Percentiles rank a stretch among this genome's conserved stretches.
Conservation (phyloP, 2,797 vertebrate species). For the Picus viridis region DNA sequence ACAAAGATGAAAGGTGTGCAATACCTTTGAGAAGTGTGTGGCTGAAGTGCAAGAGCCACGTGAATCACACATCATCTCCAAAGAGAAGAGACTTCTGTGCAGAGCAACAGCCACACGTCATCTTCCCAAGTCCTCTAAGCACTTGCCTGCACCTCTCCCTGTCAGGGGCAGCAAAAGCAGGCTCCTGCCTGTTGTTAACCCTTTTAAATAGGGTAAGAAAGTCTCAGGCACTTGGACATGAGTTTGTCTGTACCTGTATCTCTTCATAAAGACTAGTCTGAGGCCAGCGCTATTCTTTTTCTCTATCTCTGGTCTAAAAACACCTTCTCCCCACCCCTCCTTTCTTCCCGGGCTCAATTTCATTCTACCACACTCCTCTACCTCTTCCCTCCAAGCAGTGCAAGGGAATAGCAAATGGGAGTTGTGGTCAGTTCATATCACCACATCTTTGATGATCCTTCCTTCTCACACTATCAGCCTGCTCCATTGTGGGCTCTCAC, state of each 20-base stretch:
- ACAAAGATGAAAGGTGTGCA: background rate
- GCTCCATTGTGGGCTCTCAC: background rate
- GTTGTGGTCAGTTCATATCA: too few relatives aligned
- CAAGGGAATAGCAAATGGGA: background rate
- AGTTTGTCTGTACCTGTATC: background rate
- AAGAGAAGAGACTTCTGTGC: background rate
- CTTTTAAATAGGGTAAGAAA: background rate
- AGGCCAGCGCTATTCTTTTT: background rate
- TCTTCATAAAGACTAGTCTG: background rate
- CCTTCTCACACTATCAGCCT: background rate
- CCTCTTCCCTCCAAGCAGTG: accelerated
- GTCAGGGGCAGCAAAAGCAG: background rate
- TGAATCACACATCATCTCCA: background rate
- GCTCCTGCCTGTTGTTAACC: background rate
- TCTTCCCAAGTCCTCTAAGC: background rate
- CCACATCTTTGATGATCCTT: background rate
- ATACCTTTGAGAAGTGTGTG: background rate
- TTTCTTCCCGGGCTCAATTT: background rate
- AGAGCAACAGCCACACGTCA: background rate
- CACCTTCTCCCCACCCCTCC: background rate
- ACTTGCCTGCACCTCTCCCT: background rate
- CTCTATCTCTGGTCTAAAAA: background rate
- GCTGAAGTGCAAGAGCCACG: background rate
- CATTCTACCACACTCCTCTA: too few relatives aligned
- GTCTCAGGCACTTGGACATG: background rate